Conservation (phyloP, 2,113 vertebrate species). For the Phrynosoma blainvillii region DNA sequence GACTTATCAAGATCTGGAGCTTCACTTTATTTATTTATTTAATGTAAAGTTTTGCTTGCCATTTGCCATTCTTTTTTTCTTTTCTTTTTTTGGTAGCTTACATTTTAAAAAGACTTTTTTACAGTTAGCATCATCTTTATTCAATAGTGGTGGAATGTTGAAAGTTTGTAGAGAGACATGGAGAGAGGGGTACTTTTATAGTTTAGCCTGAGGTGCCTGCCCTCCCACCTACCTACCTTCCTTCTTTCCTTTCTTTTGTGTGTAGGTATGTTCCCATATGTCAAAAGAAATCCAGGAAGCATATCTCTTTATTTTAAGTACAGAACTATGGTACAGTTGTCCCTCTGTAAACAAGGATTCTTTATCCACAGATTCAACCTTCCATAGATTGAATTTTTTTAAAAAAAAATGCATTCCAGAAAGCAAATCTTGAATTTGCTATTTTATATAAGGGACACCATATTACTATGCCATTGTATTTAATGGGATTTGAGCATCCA, state of each 20-base stretch:
- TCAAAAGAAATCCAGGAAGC: background rate
- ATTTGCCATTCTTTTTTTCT: slow-evolving; percentile 44
- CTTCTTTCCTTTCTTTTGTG: no score
- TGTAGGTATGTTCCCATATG: no score
- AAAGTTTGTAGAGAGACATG: background rate
- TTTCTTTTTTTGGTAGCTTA: slow-evolving; percentile 4
- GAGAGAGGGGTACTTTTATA: background rate
- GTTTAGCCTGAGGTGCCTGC: background rate
- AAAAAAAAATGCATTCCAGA: no score
- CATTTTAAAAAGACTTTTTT: background rate
- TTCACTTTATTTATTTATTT: background rate
- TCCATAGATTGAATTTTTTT: no score
- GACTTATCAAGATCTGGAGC: slow-evolving; percentile 48
- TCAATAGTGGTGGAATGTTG: background rate
- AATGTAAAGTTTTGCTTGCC: slow-evolving; percentile 9
- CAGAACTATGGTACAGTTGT: background rate
- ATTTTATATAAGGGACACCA: no score
- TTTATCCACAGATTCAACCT: no score
- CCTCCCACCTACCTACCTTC: no score
- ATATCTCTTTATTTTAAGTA: background rate
- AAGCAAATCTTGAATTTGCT: no score
- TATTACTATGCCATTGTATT: no score
- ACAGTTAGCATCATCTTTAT: slow-evolving; percentile 12
- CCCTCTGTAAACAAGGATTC: no score
- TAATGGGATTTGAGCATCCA: no score